Evolutionary conservation across 2,888 invertebrate genomes (phyloP).

Genomic region (Acanthopleura granulata): DNA sequence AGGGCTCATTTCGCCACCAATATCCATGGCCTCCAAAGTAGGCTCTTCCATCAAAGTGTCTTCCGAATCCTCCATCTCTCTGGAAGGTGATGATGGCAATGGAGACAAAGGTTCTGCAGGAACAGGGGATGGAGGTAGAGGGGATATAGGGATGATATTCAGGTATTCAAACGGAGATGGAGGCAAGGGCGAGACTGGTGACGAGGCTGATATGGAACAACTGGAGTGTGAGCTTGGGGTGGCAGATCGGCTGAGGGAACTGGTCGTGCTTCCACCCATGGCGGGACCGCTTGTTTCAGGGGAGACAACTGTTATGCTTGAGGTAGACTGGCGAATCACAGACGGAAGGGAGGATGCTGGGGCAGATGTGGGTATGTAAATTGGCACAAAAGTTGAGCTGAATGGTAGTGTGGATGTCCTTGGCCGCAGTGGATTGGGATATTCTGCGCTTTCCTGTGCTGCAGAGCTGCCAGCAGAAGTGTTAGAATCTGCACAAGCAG

Average conservation of each 20-base stretch:
- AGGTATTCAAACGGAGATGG: slow-evolving; percentile 46
- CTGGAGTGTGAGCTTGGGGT: slow-evolving; percentile 27
- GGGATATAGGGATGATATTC: slow-evolving; percentile 36
- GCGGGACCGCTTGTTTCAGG: slow-evolving; percentile 9
- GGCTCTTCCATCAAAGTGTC: background rate
- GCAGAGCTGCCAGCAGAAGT: too few relatives aligned
- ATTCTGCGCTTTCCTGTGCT: too few relatives aligned
- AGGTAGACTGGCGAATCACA: slow-evolving; percentile 16
- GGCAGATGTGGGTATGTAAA: slow-evolving; percentile 1
- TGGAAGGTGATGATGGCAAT: slow-evolving; percentile 24
- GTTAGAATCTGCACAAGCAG: too few relatives aligned
- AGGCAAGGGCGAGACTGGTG: slow-evolving; percentile 40
- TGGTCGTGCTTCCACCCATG: background rate
- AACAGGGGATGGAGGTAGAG: slow-evolving; percentile 46
- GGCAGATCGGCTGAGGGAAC: slow-evolving; percentile 17
- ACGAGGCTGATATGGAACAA: slow-evolving; percentile 19
- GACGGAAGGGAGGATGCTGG: background rate
- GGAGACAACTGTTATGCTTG: slow-evolving; percentile 13
- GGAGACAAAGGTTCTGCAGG: slow-evolving; percentile 35
- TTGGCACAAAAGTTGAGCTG: slow-evolving; percentile 4
- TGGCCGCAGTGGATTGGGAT: too few relatives aligned
- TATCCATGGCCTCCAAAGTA: too few relatives aligned
- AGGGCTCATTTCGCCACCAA: too few relatives aligned
- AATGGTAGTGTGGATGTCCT: background rate
- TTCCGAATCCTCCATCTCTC: slow-evolving; percentile 7